A percentile compares a stretch with the other conserved stretches of the same genome.
phyloP scores from a whole-genome alignment of 2,797 vertebrate species.

The Limosa lapponica region DNA sequence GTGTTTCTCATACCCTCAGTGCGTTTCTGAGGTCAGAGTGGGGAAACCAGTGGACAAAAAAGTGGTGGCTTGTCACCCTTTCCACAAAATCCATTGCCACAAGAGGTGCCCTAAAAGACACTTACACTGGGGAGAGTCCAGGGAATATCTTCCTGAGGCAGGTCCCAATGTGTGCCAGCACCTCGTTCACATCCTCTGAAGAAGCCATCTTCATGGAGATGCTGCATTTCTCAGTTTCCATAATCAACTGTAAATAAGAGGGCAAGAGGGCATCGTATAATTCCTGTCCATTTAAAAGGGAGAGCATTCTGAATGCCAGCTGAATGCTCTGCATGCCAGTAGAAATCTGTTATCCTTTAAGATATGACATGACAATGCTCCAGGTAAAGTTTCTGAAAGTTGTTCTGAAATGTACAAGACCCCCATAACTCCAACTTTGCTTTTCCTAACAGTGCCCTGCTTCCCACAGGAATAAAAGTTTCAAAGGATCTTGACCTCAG shows the following conservation, averaged over 20 bases:
- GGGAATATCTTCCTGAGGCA: conserved; percentile 94
- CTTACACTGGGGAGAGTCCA: conserved; percentile 90
- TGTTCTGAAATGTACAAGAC: not conserved
- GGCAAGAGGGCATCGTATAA: not conserved
- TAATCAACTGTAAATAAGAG: conserved; percentile 80
- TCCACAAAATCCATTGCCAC: not conserved
- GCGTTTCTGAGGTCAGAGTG: not conserved
- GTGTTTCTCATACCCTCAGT: not conserved
- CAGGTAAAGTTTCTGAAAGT: conserved; percentile 8
- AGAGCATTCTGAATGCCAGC: not conserved
- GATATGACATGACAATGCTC: not conserved
- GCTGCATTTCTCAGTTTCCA: conserved; percentile 90
- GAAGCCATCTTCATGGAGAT: conserved; percentile 90
- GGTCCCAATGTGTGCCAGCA: conserved; percentile 91
- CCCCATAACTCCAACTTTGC: not conserved
- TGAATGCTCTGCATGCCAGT: not conserved
- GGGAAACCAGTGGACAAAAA: not conserved
- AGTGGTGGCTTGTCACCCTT: not conserved
- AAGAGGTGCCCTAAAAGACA: not conserved
- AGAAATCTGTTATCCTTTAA: not conserved
- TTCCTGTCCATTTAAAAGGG: not conserved
- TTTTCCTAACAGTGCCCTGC: not conserved
- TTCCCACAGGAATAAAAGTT: conserved; percentile 34
- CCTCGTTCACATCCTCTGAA: conserved; percentile 91
- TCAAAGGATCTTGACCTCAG: conserved; percentile 29